Conservation (phyloP, 2,888 invertebrate species). For the Lasioglossum lativentre region DNA sequence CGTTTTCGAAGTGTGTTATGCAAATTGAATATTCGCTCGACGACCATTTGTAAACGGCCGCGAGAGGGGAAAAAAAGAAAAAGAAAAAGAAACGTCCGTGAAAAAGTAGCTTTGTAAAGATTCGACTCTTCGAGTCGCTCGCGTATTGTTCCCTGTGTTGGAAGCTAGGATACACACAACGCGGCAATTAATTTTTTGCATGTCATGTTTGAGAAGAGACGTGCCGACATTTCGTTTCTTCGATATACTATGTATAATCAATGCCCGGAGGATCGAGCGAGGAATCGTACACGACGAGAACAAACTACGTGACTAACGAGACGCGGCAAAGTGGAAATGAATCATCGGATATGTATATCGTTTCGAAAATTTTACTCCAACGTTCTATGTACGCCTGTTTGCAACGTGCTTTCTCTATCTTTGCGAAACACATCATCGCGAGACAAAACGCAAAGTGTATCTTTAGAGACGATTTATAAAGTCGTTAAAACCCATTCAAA, state of each 20-base stretch:
- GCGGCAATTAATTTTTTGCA: not conserved
- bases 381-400: not conserved
- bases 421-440: not conserved
- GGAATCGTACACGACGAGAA: not conserved
- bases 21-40: slow-evolving; percentile 29
- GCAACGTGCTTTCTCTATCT: not conserved
- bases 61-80: not conserved
- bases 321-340: not conserved
- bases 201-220: not conserved
- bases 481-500: not conserved
- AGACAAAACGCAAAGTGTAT: not conserved
- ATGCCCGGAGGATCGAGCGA: not conserved
- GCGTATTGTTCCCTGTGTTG: not conserved
- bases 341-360: not conserved
- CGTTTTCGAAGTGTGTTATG: slow-evolving; percentile 32
- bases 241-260: not conserved
- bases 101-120: not conserved
- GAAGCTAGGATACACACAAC: not conserved
- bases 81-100: not conserved
- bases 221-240: not conserved
- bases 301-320: not conserved
- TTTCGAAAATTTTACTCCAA: not conserved
- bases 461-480: slow-evolving; percentile 6
- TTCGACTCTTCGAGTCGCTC: not conserved
- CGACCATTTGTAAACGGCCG: not conserved